These are phyloP conservation scores for Forbesichthys agassizii DNA, from an alignment of 2,113 vertebrate genomes.

Conservation along the genomic window DNA sequence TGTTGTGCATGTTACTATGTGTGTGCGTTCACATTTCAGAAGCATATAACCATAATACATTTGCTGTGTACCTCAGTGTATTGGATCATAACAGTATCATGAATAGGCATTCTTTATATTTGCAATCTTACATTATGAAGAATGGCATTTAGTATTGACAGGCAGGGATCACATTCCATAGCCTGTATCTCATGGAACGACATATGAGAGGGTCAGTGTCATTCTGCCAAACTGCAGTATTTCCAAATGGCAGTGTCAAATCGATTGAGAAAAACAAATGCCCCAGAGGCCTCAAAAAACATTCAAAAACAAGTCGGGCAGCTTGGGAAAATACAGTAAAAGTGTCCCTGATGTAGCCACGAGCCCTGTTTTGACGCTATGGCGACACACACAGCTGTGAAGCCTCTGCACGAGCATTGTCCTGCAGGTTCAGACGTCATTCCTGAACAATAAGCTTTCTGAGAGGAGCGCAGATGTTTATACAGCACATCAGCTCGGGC, in stretches of 20 bases:
- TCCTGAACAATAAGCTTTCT: constrained; percentile 58
- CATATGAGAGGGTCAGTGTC: constrained; percentile 14
- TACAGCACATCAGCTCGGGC: constrained; percentile 60
- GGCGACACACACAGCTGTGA: constrained; percentile 66
- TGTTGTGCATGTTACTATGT: neutral
- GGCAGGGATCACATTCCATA: constrained; percentile 23
- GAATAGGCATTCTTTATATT: constrained; percentile 39
- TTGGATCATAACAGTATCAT: constrained; percentile 28
- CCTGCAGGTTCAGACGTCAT: constrained; percentile 53
- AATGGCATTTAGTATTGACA: constrained; percentile 29
- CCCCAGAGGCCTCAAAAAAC: neutral
- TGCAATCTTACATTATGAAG: constrained; percentile 23
- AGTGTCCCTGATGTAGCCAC: constrained; percentile 30
- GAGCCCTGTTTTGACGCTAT: constrained; percentile 37
- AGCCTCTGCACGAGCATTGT: constrained; percentile 64
- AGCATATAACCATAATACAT: too few species aligned
- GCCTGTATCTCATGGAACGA: constrained; percentile 6
- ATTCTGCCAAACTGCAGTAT: constrained; percentile 13
- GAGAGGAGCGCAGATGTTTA: constrained; percentile 60
- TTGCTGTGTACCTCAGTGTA: constrained; percentile 4
- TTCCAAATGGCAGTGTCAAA: constrained; percentile 12
- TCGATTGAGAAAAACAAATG: constrained; percentile 11
- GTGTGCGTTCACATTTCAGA: neutral
- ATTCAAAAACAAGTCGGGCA: constrained; percentile 1
- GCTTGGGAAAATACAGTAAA: constrained; percentile 9